Evolutionary conservation across 2,888 invertebrate species (phyloP).

Genomic region (Oconnorella tubifera): DNA sequence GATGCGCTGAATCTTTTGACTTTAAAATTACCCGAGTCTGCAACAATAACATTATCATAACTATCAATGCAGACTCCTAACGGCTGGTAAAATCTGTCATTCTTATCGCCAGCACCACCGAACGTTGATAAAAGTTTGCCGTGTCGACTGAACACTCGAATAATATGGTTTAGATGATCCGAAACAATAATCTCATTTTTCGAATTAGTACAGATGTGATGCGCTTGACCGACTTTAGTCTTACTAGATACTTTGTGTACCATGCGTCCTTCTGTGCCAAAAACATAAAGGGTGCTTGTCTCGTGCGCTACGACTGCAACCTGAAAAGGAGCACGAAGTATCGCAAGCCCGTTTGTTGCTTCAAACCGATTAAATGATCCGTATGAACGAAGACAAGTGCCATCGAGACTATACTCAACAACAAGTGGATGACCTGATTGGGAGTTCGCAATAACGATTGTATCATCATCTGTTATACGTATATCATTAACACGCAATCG

Average conservation of each 20-base stretch:
- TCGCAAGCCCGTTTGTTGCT: constrained; percentile 21
- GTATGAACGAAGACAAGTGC: constrained; percentile 4
- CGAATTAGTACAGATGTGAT: constrained; percentile 22
- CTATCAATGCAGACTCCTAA: constrained; percentile 17
- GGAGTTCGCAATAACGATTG: constrained; percentile 18
- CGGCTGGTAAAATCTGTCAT: constrained; percentile 16
- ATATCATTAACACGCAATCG: constrained; percentile 15
- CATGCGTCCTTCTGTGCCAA: constrained; percentile 14
- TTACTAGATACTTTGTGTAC: constrained; percentile 21
- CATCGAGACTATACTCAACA: constrained; percentile 18
- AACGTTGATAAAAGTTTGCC: constrained; percentile 24
- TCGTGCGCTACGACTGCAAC: constrained; percentile 20
- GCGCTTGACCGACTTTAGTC: constrained; percentile 21
- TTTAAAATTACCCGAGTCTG: constrained; percentile 21
- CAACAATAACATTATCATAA: constrained; percentile 16
- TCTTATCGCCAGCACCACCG: constrained; percentile 11
- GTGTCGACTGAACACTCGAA: constrained; percentile 25
- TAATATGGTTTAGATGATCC: constrained; percentile 24
- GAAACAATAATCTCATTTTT: constrained; percentile 29
- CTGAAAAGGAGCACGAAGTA: constrained; percentile 8
- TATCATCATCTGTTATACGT: background rate
- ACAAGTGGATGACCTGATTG: constrained; percentile 14
- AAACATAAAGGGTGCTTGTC: constrained; percentile 18
- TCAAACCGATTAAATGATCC: constrained; percentile 22
- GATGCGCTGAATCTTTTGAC: constrained; percentile 20